Evolutionary conservation across 2,888 invertebrate species (phyloP).

Genomic region (Cosmia pyralina): DNA sequence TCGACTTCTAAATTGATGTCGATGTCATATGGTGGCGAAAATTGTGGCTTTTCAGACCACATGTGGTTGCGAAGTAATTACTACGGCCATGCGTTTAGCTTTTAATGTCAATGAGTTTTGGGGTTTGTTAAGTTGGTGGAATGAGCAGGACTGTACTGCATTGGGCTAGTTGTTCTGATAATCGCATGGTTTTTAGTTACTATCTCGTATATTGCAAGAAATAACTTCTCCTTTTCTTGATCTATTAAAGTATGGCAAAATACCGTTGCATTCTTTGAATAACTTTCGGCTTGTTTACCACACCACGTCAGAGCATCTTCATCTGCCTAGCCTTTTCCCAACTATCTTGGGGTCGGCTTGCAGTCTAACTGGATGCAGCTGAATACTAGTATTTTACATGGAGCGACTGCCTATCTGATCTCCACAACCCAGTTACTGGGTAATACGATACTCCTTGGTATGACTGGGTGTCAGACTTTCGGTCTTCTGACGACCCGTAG

Average conservation of each 20-base stretch:
- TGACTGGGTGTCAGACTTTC: no score
- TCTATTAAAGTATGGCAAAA: neutral
- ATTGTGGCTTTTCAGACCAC: conserved; percentile 34
- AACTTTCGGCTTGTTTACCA: neutral
- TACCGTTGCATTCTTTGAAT: neutral
- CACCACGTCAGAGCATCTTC: neutral
- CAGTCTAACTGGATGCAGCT: no score
- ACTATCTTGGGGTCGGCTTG: no score
- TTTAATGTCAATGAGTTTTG: conserved; percentile 11
- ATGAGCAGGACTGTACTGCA: neutral
- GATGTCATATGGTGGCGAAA: conserved; percentile 39
- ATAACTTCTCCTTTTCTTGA: neutral
- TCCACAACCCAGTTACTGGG: no score
- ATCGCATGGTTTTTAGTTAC: neutral
- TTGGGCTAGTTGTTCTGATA: neutral
- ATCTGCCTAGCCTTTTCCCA: no score
- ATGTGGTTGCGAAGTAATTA: conserved; percentile 40
- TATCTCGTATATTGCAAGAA: neutral
- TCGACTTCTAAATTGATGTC: conserved; percentile 50
- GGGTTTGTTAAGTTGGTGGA: conserved; percentile 2
- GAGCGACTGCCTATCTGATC: no score
- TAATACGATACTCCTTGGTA: no score
- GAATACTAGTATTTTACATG: no score
- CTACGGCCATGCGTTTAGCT: conserved; percentile 21
- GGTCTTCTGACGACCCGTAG: no score